Evolutionary conservation across 2,797 vertebrate species (phyloP).

Genomic region (Halcyon chelicuti): DNA sequence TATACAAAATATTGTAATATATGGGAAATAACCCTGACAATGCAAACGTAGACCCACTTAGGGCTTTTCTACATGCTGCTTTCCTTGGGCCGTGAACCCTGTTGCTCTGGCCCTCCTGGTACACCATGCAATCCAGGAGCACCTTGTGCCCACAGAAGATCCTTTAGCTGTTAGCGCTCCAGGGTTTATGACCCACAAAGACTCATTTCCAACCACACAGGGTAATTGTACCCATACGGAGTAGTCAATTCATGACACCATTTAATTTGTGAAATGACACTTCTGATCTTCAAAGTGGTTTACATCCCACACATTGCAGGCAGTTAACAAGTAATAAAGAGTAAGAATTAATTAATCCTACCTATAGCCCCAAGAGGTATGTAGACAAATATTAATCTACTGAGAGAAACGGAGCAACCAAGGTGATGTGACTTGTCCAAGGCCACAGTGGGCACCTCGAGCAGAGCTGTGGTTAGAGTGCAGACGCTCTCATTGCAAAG

Average conservation of each 20-base stretch:
- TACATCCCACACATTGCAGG: background rate
- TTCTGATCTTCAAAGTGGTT: background rate
- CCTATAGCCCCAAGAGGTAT: background rate
- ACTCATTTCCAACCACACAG: background rate
- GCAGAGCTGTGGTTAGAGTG: background rate
- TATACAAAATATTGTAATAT: background rate
- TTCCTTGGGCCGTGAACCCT: background rate
- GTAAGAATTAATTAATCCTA: conserved; percentile 46
- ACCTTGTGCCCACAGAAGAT: background rate
- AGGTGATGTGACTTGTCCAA: background rate
- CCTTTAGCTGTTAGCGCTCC: background rate
- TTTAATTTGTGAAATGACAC: background rate
- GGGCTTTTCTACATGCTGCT: background rate
- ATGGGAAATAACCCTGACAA: background rate
- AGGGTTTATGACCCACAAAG: background rate
- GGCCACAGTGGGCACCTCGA: background rate
- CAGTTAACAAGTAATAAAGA: background rate
- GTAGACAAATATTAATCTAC: conserved; percentile 13
- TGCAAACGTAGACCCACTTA: background rate
- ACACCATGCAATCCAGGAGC: background rate
- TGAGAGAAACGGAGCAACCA: background rate
- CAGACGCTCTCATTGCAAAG: background rate
- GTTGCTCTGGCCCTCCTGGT: background rate
- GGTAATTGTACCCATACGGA: background rate
- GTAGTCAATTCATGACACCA: background rate